Conservation (phyloP, 2,797 vertebrate genomes). For the Cynopterus sphinx region DNA sequence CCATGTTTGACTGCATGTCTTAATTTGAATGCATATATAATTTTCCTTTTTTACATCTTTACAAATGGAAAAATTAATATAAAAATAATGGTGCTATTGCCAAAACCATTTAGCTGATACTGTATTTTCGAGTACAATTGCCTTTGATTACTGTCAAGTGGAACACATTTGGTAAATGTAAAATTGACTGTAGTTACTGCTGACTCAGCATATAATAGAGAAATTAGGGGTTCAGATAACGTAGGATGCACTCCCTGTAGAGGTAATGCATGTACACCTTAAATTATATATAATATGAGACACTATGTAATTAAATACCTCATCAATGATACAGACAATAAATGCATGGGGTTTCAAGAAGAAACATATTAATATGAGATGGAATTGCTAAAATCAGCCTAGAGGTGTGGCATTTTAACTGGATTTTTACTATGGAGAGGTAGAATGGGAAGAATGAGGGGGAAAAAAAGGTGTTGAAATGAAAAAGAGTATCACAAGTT, state of each 20-base stretch:
- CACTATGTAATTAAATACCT: neutral
- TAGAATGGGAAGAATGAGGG: neutral
- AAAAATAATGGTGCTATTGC: conserved; percentile 15
- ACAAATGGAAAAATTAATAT: conserved; percentile 19
- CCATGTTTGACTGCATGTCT: conserved; percentile 33
- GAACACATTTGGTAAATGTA: neutral
- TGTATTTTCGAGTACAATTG: conserved; percentile 34
- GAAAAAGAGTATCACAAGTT: neutral
- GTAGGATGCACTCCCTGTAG: neutral
- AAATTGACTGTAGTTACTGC: neutral
- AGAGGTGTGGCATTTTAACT: neutral
- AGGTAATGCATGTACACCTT: neutral
- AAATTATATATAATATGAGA: neutral
- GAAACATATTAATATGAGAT: neutral
- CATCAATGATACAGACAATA: neutral
- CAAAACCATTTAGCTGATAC: neutral
- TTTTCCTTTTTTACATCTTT: conserved; percentile 2
- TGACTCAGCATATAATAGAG: neutral
- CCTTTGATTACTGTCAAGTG: conserved; percentile 54
- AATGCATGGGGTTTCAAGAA: neutral
- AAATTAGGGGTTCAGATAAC: neutral
- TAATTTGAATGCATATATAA: conserved; percentile 28
- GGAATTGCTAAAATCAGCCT: neutral
- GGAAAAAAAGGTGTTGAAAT: neutral
- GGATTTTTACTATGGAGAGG: neutral